phyloP scores from a whole-genome alignment of 2,797 vertebrate genomes.

The Myotis daubentonii region DNA sequence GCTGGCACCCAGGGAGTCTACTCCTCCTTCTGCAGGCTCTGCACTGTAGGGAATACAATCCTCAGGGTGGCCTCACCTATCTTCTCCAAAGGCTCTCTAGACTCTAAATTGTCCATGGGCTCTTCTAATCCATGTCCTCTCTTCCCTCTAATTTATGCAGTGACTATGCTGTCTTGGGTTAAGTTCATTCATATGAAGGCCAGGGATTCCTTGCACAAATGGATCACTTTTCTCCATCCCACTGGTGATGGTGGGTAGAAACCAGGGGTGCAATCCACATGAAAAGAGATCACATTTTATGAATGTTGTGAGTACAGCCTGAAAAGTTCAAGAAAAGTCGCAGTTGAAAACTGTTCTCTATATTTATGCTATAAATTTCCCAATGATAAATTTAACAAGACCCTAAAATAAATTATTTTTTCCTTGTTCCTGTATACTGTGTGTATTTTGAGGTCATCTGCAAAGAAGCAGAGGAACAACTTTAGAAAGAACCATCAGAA shows the following conservation, averaged over 20 bases:
- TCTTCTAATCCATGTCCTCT: not conserved
- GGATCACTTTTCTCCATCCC: not conserved
- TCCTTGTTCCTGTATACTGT: not conserved
- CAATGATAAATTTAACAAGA: conserved; percentile 2
- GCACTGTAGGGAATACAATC: no score
- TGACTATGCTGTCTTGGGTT: not conserved
- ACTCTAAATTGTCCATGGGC: not conserved
- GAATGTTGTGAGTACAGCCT: not conserved
- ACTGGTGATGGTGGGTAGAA: not conserved
- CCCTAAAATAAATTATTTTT: not conserved
- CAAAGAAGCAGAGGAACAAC: not conserved
- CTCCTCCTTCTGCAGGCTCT: not conserved
- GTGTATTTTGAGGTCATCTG: conserved; percentile 37
- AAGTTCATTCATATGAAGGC: not conserved
- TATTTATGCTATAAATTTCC: not conserved
- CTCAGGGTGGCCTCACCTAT: accelerated
- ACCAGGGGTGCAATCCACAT: not conserved
- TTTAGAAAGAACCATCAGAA: not conserved
- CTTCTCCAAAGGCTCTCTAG: not conserved
- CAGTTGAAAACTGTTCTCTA: not conserved
- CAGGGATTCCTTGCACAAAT: not conserved
- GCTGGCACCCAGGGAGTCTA: no score
- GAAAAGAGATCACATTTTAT: not conserved
- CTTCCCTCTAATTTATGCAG: not conserved
- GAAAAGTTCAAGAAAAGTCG: not conserved